Evolutionary conservation across 2,888 invertebrate genomes (phyloP).

Genomic region (Ectemnius lituratus): DNA sequence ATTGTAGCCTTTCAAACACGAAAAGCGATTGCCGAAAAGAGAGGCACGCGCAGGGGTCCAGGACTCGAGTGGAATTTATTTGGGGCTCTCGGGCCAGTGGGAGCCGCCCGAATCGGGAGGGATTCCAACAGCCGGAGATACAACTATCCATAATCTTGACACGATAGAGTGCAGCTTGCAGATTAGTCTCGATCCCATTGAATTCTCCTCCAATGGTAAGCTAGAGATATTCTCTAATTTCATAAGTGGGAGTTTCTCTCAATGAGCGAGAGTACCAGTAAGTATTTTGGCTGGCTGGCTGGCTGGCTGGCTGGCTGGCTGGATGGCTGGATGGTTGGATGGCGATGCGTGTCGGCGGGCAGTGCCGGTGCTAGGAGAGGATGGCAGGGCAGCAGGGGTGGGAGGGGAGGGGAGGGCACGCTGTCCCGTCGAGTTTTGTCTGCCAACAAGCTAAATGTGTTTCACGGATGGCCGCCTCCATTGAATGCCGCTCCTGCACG

Average conservation of each 20-base stretch:
- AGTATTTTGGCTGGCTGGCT: no score
- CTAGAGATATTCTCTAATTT: not conserved
- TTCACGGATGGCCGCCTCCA: slow-evolving; percentile 76
- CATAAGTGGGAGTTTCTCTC: no score
- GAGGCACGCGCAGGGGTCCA: slow-evolving; percentile 28
- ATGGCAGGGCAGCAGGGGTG: no score
- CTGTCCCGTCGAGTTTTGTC: slow-evolving; percentile 73
- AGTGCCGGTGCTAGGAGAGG: no score
- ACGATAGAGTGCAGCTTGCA: slow-evolving; percentile 58
- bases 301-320: no score
- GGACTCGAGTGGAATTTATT: slow-evolving; percentile 40
- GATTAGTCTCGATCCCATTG: slow-evolving; percentile 48
- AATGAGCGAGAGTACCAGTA: no score
- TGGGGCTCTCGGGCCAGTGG: not conserved
- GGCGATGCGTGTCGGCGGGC: no score
- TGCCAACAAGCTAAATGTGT: slow-evolving; percentile 77
- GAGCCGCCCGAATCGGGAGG: no score
- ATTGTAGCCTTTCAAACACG: slow-evolving; percentile 50
- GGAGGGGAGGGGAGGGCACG: slow-evolving; percentile 48
- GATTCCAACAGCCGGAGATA: no score
- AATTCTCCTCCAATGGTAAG: slow-evolving; percentile 3
- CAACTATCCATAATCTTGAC: slow-evolving; percentile 52
- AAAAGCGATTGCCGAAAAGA: slow-evolving; percentile 42
- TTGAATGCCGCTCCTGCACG: slow-evolving; percentile 66
- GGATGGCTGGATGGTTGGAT: no score